Evolutionary conservation across 2,113 vertebrate species (phyloP).

Genomic region (Protobothrops flavoviridis): DNA sequence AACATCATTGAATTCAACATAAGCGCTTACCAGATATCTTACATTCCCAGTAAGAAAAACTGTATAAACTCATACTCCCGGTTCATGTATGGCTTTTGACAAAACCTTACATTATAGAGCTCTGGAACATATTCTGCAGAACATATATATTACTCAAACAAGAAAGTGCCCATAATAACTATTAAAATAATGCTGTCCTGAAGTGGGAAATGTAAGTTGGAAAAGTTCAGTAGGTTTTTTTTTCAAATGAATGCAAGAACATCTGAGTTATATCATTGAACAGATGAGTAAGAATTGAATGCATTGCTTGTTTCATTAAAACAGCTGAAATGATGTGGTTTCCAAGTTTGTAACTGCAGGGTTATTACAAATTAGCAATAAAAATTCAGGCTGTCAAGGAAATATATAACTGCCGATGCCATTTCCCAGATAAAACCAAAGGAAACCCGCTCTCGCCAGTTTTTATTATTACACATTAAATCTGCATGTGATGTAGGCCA

Average conservation of each 20-base stretch:
- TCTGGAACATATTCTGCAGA: constrained; percentile 12
- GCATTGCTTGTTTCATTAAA: constrained; percentile 29
- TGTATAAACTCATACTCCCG: background rate
- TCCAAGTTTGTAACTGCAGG: constrained; percentile 24
- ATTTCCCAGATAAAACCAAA: constrained; percentile 16
- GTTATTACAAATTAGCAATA: constrained; percentile 27
- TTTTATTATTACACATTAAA: constrained; percentile 6
- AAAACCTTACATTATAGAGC: background rate
- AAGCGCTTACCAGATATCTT: background rate
- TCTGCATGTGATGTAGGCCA: background rate
- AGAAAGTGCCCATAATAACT: background rate
- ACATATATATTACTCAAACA: background rate
- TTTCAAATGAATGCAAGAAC: background rate
- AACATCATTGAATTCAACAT: background rate
- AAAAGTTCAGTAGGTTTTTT: constrained; percentile 5
- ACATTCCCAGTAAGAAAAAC: background rate
- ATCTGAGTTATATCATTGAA: background rate
- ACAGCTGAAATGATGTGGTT: constrained; percentile 12
- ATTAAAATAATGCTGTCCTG: background rate
- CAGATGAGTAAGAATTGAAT: background rate
- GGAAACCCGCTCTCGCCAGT: background rate
- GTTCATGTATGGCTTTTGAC: background rate
- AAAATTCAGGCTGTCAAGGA: constrained; percentile 23
- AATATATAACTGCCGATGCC: background rate
- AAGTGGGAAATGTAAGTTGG: background rate